Conservation (phyloP, 2,888 invertebrate genomes). For the Chaetoderma sp. region DNA sequence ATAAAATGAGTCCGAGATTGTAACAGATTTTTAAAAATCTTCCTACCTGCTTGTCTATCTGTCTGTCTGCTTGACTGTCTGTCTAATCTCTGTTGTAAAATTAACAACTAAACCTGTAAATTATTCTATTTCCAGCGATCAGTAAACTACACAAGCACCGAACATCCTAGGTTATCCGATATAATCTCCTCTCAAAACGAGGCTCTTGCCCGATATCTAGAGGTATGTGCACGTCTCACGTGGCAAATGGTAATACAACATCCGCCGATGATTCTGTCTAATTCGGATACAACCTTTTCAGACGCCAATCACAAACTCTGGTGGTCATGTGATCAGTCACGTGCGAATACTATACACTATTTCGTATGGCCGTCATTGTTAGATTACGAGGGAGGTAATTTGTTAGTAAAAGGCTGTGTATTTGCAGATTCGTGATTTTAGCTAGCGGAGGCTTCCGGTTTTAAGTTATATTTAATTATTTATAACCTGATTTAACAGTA, state of each 20-base stretch:
- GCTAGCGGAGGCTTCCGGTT: no score
- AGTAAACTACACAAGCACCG: background rate
- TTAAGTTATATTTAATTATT: no score
- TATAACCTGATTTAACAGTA: no score
- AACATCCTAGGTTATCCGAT: background rate
- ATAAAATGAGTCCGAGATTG: no score
- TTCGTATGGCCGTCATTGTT: constrained; percentile 60
- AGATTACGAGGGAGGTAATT: constrained; percentile 53
- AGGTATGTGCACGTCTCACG: constrained; percentile 46
- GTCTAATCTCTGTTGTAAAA: constrained; percentile 20
- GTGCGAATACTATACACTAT: constrained; percentile 46
- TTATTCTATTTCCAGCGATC: background rate
- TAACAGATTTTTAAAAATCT: no score
- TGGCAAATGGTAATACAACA: constrained; percentile 63
- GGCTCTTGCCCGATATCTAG: constrained; percentile 42
- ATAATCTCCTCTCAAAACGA: constrained; percentile 25
- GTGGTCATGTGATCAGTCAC: constrained; percentile 59
- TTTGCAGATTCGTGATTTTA: constrained; percentile 40
- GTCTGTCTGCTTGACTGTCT: no score
- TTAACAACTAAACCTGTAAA: constrained; percentile 16
- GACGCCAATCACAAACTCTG: constrained; percentile 56
- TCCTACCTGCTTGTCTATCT: no score
- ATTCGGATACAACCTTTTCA: constrained; percentile 45
- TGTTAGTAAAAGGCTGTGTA: constrained; percentile 60
- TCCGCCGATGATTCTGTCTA: constrained; percentile 51